phyloP scores from a whole-genome alignment of 64 coral and sea anemone species.

The Pocillopora verrucosa region DNA sequence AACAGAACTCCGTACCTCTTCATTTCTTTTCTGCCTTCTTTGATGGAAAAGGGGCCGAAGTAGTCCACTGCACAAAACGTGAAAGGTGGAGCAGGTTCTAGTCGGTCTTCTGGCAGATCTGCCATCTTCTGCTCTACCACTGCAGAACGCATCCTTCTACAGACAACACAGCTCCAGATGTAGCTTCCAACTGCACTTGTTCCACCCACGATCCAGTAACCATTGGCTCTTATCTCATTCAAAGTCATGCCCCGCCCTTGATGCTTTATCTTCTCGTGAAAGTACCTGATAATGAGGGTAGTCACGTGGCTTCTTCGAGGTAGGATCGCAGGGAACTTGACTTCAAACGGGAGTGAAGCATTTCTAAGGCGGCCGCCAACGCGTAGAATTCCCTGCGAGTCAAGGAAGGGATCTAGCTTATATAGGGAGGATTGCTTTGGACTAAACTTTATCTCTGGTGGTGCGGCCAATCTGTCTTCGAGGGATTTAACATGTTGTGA shows the following conservation, averaged over 20 bases:
- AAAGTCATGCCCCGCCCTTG: constrained; percentile 1
- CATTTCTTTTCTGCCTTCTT: constrained; percentile 3
- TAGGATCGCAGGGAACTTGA: neutral
- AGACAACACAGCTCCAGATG: constrained; percentile 9
- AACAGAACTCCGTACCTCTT: constrained; percentile 12
- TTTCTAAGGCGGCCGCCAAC: constrained; percentile 15
- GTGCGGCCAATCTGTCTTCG: neutral
- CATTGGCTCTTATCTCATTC: neutral
- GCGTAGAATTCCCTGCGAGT: neutral
- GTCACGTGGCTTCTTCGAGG: constrained; percentile 5
- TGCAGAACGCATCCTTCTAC: neutral
- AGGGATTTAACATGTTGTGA: too few relatives aligned
- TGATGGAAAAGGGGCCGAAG: constrained; percentile 18
- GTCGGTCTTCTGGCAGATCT: too few relatives aligned
- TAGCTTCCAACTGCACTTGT: neutral
- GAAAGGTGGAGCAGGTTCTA: too few relatives aligned
- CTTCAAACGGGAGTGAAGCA: too few relatives aligned
- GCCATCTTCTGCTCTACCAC: too few relatives aligned
- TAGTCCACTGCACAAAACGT: neutral
- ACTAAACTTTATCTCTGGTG: neutral
- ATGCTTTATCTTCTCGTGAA: neutral
- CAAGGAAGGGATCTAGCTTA: neutral
- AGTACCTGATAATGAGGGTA: neutral
- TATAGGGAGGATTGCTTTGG: too few relatives aligned
- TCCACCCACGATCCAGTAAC: constrained; percentile 23